Evolutionary conservation across 2,888 invertebrate genomes (phyloP), one percentile per base, ranked within the genome.

Genomic region (Tenthredo livida): DNA sequence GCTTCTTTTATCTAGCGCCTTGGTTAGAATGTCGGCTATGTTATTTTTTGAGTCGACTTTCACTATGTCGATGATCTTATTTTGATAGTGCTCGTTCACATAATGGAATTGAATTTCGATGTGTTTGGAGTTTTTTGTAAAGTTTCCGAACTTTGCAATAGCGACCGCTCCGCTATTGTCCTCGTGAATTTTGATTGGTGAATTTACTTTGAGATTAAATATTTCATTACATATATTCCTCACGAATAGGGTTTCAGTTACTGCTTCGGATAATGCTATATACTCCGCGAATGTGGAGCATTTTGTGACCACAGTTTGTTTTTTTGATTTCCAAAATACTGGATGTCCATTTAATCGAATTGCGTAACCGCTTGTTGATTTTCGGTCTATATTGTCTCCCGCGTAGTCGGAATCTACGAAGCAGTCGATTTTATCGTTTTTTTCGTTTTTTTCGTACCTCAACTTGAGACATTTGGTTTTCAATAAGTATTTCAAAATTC

Each of bases 371-470:
- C 75, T 65, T 1, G 85, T 82, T 47, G 86, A 86, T 37, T 85
- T 85, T 15, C 85, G 33, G 78, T 86, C 85, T n/a, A 61, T 47
- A 1, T 58, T 78, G 40, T 86, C 85, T 33, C 65, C 84, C 10
- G 85, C 86, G 80, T 65, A 86, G 47, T 86, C 86, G 10, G 86
- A 37, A 86, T 86, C 85, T 33, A 84, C 86, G 50, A 33, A 85
- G n/a, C 61, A 40, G 15, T 85, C 85, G 0, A 85, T 5, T 1
- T 37, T 21, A n/a, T 65, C 40, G 12, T 7, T 1, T 1, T 65
- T 65, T 10, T 10, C 0, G 9, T 25, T 29, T 29, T 29, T 29
- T 29, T 29, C 29, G 29, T 29, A 29, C 2, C 29, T 29, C 29
- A 29, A 29, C 2, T 29, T 29, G 29, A 29, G 29, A 29, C 10